phyloP scores from a whole-genome alignment of 2,113 vertebrate species.

The Salvator merianae region DNA sequence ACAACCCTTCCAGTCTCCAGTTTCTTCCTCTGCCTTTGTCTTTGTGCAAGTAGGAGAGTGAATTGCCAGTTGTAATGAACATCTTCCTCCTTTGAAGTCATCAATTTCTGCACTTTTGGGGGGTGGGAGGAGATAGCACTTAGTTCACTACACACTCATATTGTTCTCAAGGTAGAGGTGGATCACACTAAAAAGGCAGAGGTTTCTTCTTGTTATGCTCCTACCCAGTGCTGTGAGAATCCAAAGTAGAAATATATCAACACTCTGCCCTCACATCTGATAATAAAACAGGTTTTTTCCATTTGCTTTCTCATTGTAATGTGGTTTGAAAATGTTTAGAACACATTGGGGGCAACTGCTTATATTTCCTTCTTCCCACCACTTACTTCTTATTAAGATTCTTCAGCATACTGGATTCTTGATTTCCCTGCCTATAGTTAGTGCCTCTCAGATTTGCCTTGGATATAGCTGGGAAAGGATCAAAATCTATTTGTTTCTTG shows the following conservation, averaged over 20 bases:
- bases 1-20: too few relatives aligned
- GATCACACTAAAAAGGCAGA: background rate
- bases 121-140: background rate
- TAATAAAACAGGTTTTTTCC: background rate
- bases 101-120: background rate
- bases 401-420: background rate
- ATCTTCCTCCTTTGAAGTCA: background rate
- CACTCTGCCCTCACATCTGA: background rate
- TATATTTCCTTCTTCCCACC: background rate
- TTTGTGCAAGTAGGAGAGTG: background rate
- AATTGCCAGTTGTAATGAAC: background rate
- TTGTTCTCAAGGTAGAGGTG: background rate
- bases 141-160: background rate
- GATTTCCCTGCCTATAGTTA: background rate
- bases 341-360: background rate
- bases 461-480: background rate
- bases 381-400: background rate
- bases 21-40: too few relatives aligned
- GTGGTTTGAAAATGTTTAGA: background rate
- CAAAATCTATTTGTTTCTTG: background rate
- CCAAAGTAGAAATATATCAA: background rate
- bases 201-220: background rate
- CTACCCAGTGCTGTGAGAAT: background rate
- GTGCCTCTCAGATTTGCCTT: background rate
- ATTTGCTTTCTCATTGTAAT: background rate